Percentiles rank a stretch among this genome's conserved stretches.
phyloP scores from a whole-genome alignment of 2,113 vertebrate genomes.

The Sarotherodon lohbergeri region DNA sequence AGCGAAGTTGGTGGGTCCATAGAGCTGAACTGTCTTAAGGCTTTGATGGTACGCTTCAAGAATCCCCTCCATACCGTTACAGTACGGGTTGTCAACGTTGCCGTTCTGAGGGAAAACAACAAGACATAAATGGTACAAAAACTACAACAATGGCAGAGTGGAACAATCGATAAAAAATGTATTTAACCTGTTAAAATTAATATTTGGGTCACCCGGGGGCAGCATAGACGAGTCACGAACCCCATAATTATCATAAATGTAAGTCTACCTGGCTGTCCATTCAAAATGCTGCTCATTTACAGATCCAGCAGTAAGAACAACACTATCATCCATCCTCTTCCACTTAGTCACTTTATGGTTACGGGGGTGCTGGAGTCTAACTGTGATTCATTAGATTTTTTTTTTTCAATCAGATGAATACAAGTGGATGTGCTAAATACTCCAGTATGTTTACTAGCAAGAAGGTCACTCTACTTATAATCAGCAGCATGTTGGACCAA shows the following conservation, averaged over 20 bases:
- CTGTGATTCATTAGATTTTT: neutral
- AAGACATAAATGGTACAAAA: neutral
- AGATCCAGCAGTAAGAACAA: neutral
- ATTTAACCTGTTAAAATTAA: neutral
- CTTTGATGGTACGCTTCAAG: conserved; percentile 92
- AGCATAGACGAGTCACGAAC: neutral
- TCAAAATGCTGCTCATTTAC: neutral
- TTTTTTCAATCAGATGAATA: neutral
- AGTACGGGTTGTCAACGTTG: conserved; percentile 87
- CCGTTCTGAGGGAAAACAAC: conserved; percentile 77
- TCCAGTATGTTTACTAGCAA: rapidly evolving
- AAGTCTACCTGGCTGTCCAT: neutral
- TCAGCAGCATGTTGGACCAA: neutral
- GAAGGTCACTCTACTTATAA: neutral
- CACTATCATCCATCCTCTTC: neutral
- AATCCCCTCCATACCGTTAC: conserved; percentile 90
- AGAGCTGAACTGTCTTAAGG: conserved; percentile 93
- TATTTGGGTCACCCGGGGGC: neutral
- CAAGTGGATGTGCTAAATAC: neutral
- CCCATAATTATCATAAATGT: neutral
- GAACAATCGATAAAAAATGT: neutral
- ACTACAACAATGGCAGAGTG: neutral
- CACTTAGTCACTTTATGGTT: too few relatives aligned
- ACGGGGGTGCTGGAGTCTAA: neutral
- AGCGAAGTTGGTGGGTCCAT: conserved; percentile 94